These are phyloP conservation scores for Rapana venosa DNA, from an alignment of 2,888 invertebrate species.

Conservation along the genomic window DNA sequence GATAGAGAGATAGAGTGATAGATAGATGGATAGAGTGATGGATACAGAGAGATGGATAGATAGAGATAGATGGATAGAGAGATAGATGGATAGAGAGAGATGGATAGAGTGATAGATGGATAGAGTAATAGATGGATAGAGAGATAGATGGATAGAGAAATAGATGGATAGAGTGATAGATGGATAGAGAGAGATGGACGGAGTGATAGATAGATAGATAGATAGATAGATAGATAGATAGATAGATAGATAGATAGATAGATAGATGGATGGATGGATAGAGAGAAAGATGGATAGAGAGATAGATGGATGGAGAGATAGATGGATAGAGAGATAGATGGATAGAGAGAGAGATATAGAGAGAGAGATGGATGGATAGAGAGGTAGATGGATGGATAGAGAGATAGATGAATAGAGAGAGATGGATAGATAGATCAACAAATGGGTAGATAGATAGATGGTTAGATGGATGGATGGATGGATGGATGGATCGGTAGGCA, in stretches of 20 bases:
- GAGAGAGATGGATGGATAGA: background rate
- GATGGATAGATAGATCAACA: background rate
- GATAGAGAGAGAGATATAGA: background rate
- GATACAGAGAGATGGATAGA: background rate
- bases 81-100: no score
- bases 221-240: no score
- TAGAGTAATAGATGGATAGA: background rate
- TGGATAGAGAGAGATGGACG: background rate
- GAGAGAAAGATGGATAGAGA: no score
- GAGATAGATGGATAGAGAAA: conserved; percentile 2
- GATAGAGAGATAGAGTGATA: no score
- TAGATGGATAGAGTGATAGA: background rate
- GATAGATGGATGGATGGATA: no score
- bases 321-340: no score
- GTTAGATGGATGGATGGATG: background rate
- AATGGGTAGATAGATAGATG: background rate
- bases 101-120: background rate
- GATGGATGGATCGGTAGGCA: background rate
- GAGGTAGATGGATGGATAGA: background rate
- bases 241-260: no score
- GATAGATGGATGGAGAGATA: no score
- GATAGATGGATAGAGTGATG: no score
- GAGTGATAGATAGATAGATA: background rate
- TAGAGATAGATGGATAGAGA: background rate
- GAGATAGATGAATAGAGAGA: conserved; percentile 2